Percentiles rank a stretch among this genome's conserved stretches.
These are phyloP conservation scores for Coryphaenoides rupestris DNA, from an alignment of 2,113 vertebrate genomes.

Conservation along the genomic window DNA sequence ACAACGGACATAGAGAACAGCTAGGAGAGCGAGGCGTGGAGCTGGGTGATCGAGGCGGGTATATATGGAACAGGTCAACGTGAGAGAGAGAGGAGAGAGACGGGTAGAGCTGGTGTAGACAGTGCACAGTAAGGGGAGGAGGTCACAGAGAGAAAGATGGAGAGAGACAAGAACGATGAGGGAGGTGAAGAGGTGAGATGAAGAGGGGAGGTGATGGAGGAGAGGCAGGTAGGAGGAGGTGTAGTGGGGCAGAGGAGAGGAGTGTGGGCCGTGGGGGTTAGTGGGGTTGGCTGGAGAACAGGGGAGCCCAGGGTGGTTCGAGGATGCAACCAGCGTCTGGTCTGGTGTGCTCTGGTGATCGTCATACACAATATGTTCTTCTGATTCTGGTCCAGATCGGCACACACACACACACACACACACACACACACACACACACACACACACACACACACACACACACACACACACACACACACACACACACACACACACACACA, in stretches of 20 bases:
- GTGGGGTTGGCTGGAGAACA: not conserved
- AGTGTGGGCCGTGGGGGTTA: not conserved
- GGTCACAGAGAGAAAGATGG: not conserved
- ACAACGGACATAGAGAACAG: not conserved
- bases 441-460: too few species aligned
- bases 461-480: not conserved
- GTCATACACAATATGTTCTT: conserved; percentile 45
- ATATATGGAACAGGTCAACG: too few species aligned
- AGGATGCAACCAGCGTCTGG: not conserved
- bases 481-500: conserved; percentile 10
- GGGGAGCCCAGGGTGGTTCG: not conserved
- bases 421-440: too few species aligned
- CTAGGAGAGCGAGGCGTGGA: too few species aligned
- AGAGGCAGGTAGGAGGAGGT: not conserved
- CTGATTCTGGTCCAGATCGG: conserved; percentile 49
- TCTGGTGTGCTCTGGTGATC: conserved; percentile 23
- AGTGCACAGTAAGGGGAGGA: too few species aligned
- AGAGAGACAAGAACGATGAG: not conserved
- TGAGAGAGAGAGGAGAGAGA: too few species aligned
- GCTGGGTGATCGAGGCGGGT: too few species aligned
- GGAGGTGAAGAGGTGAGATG: not conserved
- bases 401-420: conserved; percentile 14
- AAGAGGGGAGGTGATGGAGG: not conserved
- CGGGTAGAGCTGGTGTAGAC: too few species aligned
- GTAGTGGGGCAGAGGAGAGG: not conserved